phyloP scores from a whole-genome alignment of 2,113 vertebrate species.

The Brienomyrus brachyistius region DNA sequence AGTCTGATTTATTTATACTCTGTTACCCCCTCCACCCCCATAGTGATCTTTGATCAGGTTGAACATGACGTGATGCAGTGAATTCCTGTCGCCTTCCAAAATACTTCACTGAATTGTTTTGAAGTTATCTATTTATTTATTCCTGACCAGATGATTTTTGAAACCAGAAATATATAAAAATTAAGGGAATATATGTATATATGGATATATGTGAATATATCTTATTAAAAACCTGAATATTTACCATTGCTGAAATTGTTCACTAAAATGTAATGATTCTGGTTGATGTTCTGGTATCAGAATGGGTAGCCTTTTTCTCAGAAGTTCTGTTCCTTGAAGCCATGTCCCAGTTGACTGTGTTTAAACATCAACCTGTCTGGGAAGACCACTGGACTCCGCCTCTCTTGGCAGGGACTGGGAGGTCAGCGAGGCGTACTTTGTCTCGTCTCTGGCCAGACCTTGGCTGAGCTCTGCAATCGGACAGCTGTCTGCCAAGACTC shows the following conservation, averaged over 20 bases:
- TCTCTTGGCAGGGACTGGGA: constrained; percentile 25
- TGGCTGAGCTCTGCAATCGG: constrained; percentile 14
- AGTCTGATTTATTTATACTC: not conserved
- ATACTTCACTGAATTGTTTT: not conserved
- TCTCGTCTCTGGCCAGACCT: not conserved
- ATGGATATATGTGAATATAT: not conserved
- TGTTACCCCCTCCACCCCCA: too few relatives aligned
- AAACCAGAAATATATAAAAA: not conserved
- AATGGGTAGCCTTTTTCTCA: not conserved
- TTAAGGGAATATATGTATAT: not conserved
- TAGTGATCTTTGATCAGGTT: not conserved
- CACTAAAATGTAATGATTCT: not conserved
- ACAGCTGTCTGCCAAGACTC: constrained; percentile 32
- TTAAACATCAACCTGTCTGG: constrained; percentile 1
- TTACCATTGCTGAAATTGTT: not conserved
- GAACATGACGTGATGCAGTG: not conserved
- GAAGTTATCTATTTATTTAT: not conserved
- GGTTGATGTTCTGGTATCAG: not conserved
- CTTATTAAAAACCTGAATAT: not conserved
- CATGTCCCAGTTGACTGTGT: not conserved
- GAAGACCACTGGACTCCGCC: constrained; percentile 6
- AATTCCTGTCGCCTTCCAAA: not conserved
- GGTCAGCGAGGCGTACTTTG: constrained; percentile 24
- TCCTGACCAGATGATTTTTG: not conserved
- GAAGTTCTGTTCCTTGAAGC: not conserved